These are phyloP conservation scores for Zophobas atratus DNA, from an alignment of 1,140 invertebrate genomes.

Conservation along the genomic window DNA sequence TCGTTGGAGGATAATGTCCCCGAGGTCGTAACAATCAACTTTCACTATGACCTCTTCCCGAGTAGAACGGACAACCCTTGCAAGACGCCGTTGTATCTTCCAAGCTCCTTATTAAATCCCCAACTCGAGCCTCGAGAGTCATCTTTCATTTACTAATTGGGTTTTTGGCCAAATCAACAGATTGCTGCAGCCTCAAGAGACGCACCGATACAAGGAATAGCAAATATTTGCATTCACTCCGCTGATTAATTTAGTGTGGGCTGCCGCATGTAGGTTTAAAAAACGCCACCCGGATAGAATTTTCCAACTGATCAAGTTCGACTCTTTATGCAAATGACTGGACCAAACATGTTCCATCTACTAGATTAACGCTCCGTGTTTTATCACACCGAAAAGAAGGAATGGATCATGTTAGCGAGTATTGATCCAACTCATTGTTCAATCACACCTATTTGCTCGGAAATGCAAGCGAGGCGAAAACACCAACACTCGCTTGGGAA, in stretches of 20 bases:
- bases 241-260: constrained; percentile 26
- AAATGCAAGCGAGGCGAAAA: too few species aligned
- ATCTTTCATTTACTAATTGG: background rate
- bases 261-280: background rate
- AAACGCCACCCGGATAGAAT: constrained; percentile 5
- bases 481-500: too few species aligned
- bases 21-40: constrained; percentile 32
- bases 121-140: background rate
- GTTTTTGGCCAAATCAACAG: background rate
- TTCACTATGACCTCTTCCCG: constrained; percentile 35
- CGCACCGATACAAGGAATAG: background rate
- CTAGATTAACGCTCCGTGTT: background rate
- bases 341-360: too few species aligned
- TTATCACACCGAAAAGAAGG: background rate
- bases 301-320: background rate
- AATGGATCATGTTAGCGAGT: too few species aligned
- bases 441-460: background rate
- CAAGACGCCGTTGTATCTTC: background rate
- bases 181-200: too few species aligned
- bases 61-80: background rate
- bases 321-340: background rate
- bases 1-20: constrained; percentile 29
- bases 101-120: constrained; percentile 20
- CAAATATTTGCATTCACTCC: constrained; percentile 20
- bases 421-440: background rate